A percentile compares a stretch with the other conserved stretches of the same genome.
Conservation (phyloP, 1,140 invertebrate species). For the Drosophila kurseongensis region DNA sequence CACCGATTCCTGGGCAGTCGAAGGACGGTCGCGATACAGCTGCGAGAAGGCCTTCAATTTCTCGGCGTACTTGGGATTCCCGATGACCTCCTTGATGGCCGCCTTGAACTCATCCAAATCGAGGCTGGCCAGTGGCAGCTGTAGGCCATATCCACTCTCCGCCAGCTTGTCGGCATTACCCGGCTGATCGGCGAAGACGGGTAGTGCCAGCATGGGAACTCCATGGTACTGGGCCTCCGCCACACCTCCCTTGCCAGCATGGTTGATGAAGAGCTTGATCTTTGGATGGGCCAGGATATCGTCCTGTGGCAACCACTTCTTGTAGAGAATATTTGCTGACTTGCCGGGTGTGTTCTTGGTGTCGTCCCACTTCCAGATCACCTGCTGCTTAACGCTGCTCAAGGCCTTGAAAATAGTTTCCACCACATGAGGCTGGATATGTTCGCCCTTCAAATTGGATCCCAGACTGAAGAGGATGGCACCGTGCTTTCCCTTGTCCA, state of each 20-base stretch:
- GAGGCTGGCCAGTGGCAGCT: slow-evolving; percentile 79
- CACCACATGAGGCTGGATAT: slow-evolving; percentile 81
- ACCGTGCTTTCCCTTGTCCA: slow-evolving; percentile 85
- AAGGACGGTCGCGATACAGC: slow-evolving; percentile 77
- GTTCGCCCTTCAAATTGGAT: slow-evolving; percentile 84
- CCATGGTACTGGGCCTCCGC: slow-evolving; percentile 90
- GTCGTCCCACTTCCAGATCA: slow-evolving; percentile 88
- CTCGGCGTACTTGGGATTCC: slow-evolving; percentile 61
- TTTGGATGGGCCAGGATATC: slow-evolving; percentile 89
- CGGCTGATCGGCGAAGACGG: slow-evolving; percentile 88
- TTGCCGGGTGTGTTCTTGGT: slow-evolving; percentile 86
- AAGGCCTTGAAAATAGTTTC: slow-evolving; percentile 85
- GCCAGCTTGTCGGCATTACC: slow-evolving; percentile 85
- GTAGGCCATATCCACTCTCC: slow-evolving; percentile 85
- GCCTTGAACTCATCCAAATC: slow-evolving; percentile 71
- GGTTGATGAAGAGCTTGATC: slow-evolving; percentile 89
- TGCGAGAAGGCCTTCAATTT: slow-evolving; percentile 67
- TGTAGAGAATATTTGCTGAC: slow-evolving; percentile 87
- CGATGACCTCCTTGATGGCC: slow-evolving; percentile 59
- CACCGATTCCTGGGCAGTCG: slow-evolving; percentile 61
- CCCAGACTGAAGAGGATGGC: slow-evolving; percentile 88
- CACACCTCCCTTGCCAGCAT: slow-evolving; percentile 89
- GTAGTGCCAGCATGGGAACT: slow-evolving; percentile 89
- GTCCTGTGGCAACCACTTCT: slow-evolving; percentile 90
- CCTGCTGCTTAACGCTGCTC: slow-evolving; percentile 85